Conservation (phyloP, 2,797 vertebrate genomes). For the Dipus sagitta region DNA sequence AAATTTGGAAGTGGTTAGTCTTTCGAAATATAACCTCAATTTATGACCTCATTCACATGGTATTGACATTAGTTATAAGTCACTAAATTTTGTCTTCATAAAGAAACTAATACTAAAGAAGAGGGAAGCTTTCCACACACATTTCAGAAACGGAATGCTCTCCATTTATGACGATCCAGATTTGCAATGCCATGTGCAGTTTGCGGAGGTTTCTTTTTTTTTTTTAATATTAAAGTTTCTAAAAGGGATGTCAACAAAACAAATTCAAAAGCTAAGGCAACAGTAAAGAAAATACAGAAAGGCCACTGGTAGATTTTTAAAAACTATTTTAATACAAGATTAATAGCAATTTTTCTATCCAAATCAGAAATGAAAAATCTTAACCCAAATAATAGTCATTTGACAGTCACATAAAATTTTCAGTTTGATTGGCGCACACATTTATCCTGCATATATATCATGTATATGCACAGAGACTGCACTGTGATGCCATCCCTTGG, state of each 20-base stretch:
- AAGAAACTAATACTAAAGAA: constrained; percentile 46
- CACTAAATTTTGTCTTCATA: constrained; percentile 30
- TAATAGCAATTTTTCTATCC: constrained; percentile 85
- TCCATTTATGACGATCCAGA: not conserved
- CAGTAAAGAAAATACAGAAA: constrained; percentile 72
- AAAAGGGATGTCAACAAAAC: not conserved
- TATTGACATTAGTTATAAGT: constrained; percentile 32
- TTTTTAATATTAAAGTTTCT: not conserved
- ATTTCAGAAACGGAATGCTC: not conserved
- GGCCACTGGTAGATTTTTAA: constrained; percentile 76
- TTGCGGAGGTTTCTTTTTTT: not conserved
- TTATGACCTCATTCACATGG: constrained; percentile 28
- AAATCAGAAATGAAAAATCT: constrained; percentile 84
- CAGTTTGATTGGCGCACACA: constrained; percentile 80
- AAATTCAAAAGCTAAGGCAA: not conserved
- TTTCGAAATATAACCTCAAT: constrained; percentile 9
- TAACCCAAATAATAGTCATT: constrained; percentile 81
- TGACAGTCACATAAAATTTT: constrained; percentile 82
- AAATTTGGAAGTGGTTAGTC: constrained; percentile 44
- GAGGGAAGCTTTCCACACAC: not conserved
- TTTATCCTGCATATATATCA: constrained; percentile 73
- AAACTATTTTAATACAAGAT: constrained; percentile 86
- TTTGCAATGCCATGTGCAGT: constrained; percentile 20
- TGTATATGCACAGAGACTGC: constrained; percentile 76
- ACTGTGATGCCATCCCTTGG: not conserved